A percentile compares a stretch with the other conserved stretches of the same genome.
These are phyloP conservation scores for Leptopilina drosophilae DNA, from an alignment of 2,888 invertebrate species.

Conservation along the genomic window DNA sequence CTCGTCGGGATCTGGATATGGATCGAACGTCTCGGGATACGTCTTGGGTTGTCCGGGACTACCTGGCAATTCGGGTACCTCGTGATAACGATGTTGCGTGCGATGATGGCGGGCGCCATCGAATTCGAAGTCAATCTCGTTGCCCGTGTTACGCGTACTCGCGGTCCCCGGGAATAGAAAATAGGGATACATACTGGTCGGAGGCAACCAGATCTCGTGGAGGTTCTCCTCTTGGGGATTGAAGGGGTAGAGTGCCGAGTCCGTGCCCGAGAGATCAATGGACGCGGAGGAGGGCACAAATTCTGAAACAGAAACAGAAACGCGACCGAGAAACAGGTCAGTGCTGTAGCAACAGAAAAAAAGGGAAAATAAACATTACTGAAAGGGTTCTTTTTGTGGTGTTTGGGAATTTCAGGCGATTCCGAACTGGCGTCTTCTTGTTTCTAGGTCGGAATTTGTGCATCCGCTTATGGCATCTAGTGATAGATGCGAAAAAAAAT, in stretches of 20 bases:
- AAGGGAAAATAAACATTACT: conserved; percentile 42
- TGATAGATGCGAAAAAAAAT: no score
- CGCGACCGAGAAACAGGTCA: conserved; percentile 70
- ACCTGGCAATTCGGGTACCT: conserved; percentile 68
- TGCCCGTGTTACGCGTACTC: conserved; percentile 72
- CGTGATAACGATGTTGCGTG: conserved; percentile 62
- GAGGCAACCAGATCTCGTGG: conserved; percentile 80
- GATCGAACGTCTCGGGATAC: conserved; percentile 65
- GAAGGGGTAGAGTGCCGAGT: conserved; percentile 79
- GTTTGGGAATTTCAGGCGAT: conserved; percentile 4
- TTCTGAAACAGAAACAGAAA: conserved; percentile 80
- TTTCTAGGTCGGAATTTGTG: no score
- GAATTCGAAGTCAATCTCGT: conserved; percentile 66
- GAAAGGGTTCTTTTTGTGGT: conserved; percentile 12
- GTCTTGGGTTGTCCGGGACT: conserved; percentile 64
- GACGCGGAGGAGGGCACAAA: conserved; percentile 78
- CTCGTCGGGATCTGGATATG: conserved; percentile 58
- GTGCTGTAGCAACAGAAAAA: conserved; percentile 52
- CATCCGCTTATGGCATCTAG: no score
- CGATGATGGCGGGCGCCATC: conserved; percentile 56
- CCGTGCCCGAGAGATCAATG: conserved; percentile 80
- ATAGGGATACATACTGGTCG: conserved; percentile 80
- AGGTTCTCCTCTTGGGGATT: conserved; percentile 76
- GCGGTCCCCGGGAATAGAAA: conserved; percentile 81
- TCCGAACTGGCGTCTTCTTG: no score